Conservation (phyloP, 92 coral and sea anemone species). For the Galaxea fascicularis region DNA sequence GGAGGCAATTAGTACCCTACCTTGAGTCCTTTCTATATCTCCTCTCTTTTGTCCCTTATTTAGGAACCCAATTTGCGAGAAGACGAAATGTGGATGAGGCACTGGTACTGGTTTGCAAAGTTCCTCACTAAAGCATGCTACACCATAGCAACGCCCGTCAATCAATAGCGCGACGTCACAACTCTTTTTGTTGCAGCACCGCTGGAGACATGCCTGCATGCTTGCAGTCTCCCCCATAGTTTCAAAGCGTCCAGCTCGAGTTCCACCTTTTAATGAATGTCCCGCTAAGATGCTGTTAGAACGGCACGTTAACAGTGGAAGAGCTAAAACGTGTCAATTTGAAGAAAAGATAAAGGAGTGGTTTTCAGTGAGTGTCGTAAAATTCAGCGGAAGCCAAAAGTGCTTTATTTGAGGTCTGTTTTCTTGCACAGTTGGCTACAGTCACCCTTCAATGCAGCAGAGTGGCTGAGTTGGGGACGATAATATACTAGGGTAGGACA, state of each 20-base stretch:
- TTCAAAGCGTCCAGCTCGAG: slow-evolving; percentile 77
- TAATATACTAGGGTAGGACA: too few species aligned
- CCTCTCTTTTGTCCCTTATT: slow-evolving; percentile 71
- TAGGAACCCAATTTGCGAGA: slow-evolving; percentile 76
- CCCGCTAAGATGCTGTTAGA: slow-evolving; percentile 63
- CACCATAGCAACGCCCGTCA: slow-evolving; percentile 89
- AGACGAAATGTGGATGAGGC: slow-evolving; percentile 84
- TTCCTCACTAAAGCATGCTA: slow-evolving; percentile 80
- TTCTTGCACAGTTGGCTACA: too few species aligned
- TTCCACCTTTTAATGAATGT: slow-evolving; percentile 76
- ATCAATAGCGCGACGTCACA: slow-evolving; percentile 86
- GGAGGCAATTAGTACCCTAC: neutral
- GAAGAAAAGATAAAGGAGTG: neutral
- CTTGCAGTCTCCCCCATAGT: slow-evolving; percentile 70
- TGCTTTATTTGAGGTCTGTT: too few species aligned
- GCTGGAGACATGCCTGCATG: slow-evolving; percentile 80
- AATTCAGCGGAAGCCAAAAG: too few species aligned
- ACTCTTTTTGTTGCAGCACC: slow-evolving; percentile 76
- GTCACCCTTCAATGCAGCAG: too few species aligned
- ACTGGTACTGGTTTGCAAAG: slow-evolving; percentile 77
- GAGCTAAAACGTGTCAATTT: neutral
- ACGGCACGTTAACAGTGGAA: slow-evolving; percentile 53
- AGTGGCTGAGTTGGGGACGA: too few species aligned
- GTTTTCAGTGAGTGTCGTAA: neutral
- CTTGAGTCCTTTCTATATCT: slow-evolving; percentile 36